phyloP scores from a whole-genome alignment of 2,113 vertebrate genomes.

The Urocolius indicus region DNA sequence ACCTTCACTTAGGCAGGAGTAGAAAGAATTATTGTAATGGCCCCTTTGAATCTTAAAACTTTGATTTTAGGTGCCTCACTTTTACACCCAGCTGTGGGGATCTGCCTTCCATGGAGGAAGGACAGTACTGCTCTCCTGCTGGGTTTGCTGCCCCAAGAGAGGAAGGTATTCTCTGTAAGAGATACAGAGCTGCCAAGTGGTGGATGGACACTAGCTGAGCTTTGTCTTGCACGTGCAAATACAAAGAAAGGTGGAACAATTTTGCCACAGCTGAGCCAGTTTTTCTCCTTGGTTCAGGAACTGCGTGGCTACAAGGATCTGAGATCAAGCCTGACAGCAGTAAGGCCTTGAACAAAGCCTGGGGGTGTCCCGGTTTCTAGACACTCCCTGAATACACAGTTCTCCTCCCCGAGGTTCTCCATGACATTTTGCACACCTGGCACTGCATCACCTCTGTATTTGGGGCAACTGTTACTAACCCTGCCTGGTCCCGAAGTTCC shows the following conservation, averaged over 20 bases:
- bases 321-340: background rate
- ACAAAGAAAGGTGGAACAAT: background rate
- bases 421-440: background rate
- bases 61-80: background rate
- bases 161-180: background rate
- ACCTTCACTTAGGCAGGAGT: background rate
- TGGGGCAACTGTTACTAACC: background rate
- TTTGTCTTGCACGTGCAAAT: background rate
- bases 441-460: background rate
- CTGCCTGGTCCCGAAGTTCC: background rate
- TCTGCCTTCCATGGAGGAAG: background rate
- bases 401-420: background rate
- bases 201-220: background rate
- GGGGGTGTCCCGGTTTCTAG: background rate
- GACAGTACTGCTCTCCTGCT: background rate
- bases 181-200: background rate
- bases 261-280: background rate
- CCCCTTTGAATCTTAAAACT: background rate
- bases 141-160: background rate
- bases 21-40: background rate
- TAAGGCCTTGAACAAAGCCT: background rate
- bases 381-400: background rate
- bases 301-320: background rate
- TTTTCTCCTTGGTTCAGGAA: background rate
- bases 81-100: background rate